Conservation (phyloP, 2,113 vertebrate species). For the Chrysemys picta region DNA sequence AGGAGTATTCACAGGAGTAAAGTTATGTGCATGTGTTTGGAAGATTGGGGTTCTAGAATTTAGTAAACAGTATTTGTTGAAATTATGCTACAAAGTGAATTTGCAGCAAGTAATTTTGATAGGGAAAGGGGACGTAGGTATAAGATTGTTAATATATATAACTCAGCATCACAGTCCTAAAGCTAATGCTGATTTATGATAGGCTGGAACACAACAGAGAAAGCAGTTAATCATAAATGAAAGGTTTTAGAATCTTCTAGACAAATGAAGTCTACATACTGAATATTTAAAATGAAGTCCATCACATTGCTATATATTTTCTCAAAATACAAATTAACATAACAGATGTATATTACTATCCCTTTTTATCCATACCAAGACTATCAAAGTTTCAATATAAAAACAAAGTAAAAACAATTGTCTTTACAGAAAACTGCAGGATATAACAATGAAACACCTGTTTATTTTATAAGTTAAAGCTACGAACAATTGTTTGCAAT, state of each 20-base stretch:
- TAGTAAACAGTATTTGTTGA: neutral
- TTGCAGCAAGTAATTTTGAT: slow-evolving; percentile 2
- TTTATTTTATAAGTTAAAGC: rapidly evolving
- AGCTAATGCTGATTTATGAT: slow-evolving; percentile 56
- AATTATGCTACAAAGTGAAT: neutral
- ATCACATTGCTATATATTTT: slow-evolving; percentile 51
- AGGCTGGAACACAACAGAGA: neutral
- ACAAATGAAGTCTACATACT: slow-evolving; percentile 59
- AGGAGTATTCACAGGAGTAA: rapidly evolving
- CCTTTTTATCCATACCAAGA: neutral
- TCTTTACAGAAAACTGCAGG: neutral
- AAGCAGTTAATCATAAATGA: slow-evolving; percentile 41
- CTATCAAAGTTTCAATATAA: rapidly evolving
- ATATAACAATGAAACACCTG: neutral
- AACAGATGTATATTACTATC: slow-evolving; percentile 49
- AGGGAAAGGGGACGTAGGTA: slow-evolving; percentile 9
- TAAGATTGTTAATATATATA: neutral
- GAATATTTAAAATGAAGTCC: slow-evolving; percentile 63
- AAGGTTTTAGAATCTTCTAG: slow-evolving; percentile 60
- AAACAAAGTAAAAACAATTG: neutral
- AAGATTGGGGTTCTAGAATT: neutral
- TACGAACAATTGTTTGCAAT: neutral
- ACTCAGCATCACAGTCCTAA: slow-evolving; percentile 3
- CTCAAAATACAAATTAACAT: slow-evolving; percentile 61
- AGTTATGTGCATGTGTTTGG: neutral